Evolutionary conservation across 2,888 invertebrate species (phyloP).

Genomic region (Meandrusa payeni): DNA sequence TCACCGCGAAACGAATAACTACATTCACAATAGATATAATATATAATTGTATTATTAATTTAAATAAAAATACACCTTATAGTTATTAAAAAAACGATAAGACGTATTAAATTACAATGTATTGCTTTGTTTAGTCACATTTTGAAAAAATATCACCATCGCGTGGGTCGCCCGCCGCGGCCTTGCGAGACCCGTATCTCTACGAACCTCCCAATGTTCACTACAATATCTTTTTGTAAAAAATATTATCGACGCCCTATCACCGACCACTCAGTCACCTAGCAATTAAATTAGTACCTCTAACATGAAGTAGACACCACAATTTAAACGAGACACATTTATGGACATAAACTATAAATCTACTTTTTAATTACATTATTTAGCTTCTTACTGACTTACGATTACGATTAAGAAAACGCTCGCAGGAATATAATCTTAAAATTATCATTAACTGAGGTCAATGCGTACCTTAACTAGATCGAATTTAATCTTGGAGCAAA

Average conservation of each 20-base stretch:
- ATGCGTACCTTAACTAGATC: constrained; percentile 20
- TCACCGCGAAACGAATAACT: constrained; percentile 79
- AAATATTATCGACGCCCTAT: constrained; percentile 67
- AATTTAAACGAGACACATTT: constrained; percentile 77
- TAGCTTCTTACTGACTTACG: constrained; percentile 65
- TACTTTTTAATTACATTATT: constrained; percentile 61
- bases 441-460: constrained; percentile 27
- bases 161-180: constrained; percentile 41
- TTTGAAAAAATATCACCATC: constrained; percentile 85
- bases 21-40: constrained; percentile 76
- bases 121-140: constrained; percentile 89
- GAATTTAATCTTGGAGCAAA: constrained; percentile 5
- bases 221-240: constrained; percentile 60
- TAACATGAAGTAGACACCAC: constrained; percentile 79
- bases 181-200: constrained; percentile 36
- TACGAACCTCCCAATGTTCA: constrained; percentile 39
- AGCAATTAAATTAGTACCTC: constrained; percentile 68
- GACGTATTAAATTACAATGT: constrained; percentile 86
- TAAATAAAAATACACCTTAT: constrained; percentile 74
- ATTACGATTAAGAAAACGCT: constrained; percentile 46
- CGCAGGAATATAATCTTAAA: constrained; percentile 32
- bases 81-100: constrained; percentile 76
- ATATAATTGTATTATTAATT: constrained; percentile 56
- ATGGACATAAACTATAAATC: constrained; percentile 76
- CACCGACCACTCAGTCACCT: constrained; percentile 71